phyloP scores from a whole-genome alignment of 1,140 invertebrate genomes.

The Conus ventricosus region DNA sequence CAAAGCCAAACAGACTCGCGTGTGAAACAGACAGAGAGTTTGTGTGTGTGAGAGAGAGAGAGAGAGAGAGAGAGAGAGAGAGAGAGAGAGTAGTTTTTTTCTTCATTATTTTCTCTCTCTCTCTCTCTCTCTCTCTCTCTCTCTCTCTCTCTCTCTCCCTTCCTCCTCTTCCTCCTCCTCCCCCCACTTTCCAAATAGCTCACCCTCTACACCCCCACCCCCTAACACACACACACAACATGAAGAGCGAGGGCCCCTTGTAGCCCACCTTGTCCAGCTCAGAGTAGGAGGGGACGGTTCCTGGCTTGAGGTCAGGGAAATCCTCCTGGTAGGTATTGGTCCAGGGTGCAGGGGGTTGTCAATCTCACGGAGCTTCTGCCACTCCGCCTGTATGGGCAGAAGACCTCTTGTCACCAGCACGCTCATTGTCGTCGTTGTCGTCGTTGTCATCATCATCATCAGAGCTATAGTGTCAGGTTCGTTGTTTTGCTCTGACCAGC shows the following conservation, averaged over 20 bases:
- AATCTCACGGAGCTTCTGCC: slow-evolving; percentile 72
- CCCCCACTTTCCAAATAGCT: no score
- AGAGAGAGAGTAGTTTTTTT: no score
- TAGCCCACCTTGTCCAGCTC: slow-evolving; percentile 46
- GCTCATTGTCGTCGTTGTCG: slow-evolving; percentile 6
- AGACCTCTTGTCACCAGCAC: neutral
- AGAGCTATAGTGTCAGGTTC: no score
- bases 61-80: no score
- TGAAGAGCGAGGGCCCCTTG: neutral
- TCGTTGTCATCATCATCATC: no score
- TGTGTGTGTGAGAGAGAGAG: no score
- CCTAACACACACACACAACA: neutral
- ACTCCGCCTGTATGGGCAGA: slow-evolving; percentile 49
- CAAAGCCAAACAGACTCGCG: no score
- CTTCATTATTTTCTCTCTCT: no score
- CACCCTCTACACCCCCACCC: neutral
- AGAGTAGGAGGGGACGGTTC: slow-evolving; percentile 54
- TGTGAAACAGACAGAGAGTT: no score
- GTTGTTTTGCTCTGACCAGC: no score
- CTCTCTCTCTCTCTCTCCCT: neutral
- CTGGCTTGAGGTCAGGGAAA: slow-evolving; percentile 44
- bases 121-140: no score
- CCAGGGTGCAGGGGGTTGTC: slow-evolving; percentile 73
- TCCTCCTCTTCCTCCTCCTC: neutral
- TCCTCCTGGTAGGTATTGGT: slow-evolving; percentile 66